A percentile compares a stretch with the other conserved stretches of the same genome.
These are phyloP conservation scores for Channa striata DNA, from an alignment of 2,797 vertebrate genomes.

Conservation along the genomic window DNA sequence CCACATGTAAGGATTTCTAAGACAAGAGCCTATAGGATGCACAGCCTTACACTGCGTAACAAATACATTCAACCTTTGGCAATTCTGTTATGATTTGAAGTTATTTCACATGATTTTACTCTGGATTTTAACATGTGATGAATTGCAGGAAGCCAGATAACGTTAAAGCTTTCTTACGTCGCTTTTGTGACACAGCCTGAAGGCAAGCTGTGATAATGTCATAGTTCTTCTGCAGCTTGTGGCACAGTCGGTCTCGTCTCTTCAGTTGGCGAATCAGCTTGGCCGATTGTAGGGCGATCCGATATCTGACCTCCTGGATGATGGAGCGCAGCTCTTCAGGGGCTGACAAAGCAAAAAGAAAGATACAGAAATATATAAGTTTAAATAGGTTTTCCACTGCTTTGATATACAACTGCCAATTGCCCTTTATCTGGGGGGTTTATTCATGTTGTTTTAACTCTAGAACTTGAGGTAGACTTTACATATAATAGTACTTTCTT, in stretches of 20 bases:
- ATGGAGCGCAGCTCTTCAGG: constrained; percentile 86
- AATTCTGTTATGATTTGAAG: not conserved
- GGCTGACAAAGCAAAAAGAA: constrained; percentile 74
- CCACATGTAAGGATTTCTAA: not conserved
- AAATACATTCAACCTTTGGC: not conserved
- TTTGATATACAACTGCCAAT: not conserved
- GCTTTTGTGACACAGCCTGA: constrained; percentile 95
- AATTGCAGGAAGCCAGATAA: not conserved
- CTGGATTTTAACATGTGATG: not conserved
- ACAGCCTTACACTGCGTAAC: not conserved
- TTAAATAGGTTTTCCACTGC: not conserved
- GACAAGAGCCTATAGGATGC: not conserved
- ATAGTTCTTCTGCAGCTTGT: constrained; percentile 93
- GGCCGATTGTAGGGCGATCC: constrained; percentile 89
- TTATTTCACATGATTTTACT: not conserved
- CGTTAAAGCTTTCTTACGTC: constrained; percentile 85
- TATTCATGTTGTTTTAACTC: not conserved
- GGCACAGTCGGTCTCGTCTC: constrained; percentile 89
- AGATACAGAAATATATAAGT: not conserved
- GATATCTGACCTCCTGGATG: constrained; percentile 90
- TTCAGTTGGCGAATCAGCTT: constrained; percentile 93
- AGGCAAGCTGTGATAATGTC: constrained; percentile 95
- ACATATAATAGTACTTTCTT: not conserved
- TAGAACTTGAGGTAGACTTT: not conserved
- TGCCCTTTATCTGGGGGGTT: not conserved